Evolutionary conservation across 2,888 invertebrate species (phyloP).

Genomic region (Dasysyrphus tricinctus): DNA sequence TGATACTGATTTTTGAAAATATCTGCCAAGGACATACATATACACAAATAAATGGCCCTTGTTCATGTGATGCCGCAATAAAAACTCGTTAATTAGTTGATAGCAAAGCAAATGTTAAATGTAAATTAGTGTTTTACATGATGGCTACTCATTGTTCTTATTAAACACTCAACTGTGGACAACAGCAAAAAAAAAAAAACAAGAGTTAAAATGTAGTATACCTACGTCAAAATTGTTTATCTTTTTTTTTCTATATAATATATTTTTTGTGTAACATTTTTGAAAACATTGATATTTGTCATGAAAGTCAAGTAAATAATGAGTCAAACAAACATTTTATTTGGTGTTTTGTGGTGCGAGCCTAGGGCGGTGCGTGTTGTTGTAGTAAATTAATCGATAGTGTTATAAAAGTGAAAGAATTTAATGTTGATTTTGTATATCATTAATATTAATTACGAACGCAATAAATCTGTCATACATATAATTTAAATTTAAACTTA

Average conservation of each 20-base stretch:
- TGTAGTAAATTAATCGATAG: conserved; percentile 11
- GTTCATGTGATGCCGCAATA: conserved; percentile 73
- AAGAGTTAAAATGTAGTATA: conserved; percentile 37
- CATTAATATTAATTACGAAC: neutral
- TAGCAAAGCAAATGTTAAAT: conserved; percentile 76
- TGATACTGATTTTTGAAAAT: conserved; percentile 70
- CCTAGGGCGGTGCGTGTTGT: neutral
- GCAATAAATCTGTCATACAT: neutral
- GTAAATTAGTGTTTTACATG: conserved; percentile 76
- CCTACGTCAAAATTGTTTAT: conserved; percentile 66
- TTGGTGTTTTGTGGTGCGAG: neutral
- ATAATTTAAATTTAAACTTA: too few relatives aligned
- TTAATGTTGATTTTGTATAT: neutral
- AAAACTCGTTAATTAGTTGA: conserved; percentile 73
- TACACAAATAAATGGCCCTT: conserved; percentile 65
- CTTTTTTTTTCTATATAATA: conserved; percentile 35
- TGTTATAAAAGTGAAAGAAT: neutral
- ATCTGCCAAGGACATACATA: conserved; percentile 66
- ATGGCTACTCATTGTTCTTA: conserved; percentile 73
- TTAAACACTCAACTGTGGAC: conserved; percentile 70
- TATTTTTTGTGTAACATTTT: conserved; percentile 38
- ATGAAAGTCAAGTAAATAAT: conserved; percentile 59
- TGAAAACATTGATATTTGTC: conserved; percentile 69
- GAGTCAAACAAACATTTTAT: conserved; percentile 37
- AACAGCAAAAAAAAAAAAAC: conserved; percentile 35